Evolutionary conservation across 1,140 invertebrate species (phyloP), one percentile per base, ranked within the genome.

Genomic region (Idris sp.): DNA sequence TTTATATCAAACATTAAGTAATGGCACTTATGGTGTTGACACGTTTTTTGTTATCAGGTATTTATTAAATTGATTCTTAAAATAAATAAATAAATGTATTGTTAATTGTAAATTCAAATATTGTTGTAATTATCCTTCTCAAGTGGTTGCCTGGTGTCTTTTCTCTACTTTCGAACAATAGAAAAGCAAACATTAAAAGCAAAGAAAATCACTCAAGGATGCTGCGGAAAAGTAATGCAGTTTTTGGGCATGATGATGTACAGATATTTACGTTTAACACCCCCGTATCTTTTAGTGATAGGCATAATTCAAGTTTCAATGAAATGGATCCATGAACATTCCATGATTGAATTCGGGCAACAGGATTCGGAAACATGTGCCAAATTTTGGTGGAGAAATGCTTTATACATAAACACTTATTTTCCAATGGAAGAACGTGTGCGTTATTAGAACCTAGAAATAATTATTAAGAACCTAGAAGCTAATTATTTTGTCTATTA

Each of bases 41-140:
- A 86, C 85, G 8, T 88, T 88, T 71, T 88, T 88, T 64, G 84
- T 90, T 15, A 85, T 89, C 19, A 89, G 85, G 86, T 87, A 38
- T 10, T 33, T 33, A 10, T n/a, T 33, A 11, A 33, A 2, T 33
- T 11, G n/a, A n/a, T n/a, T n/a, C n/a, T n/a, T n/a, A n/a, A n/a
- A n/a, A n/a, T n/a, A n/a, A n/a, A n/a, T n/a, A n/a, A n/a, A n/a
- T n/a, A n/a, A n/a, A n/a, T n/a, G n/a, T n/a, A n/a, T n/a, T n/a
- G n/a, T n/a, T n/a, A n/a, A n/a, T n/a, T n/a, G n/a, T n/a, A n/a
- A n/a, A 22, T 22, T 4, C 6, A 1, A 43, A 43, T 43, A 4
- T 13, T 13, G 26, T 38, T 53, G 3, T 28, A 13, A 31, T 56
- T 41, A 41, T 59, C 58, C 68, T 58, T 58, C 79, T 78, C 51